Base-by-base conservation (phyloP, 2,888 invertebrate species). In the Eudasyphora cyanicolor region DNA sequence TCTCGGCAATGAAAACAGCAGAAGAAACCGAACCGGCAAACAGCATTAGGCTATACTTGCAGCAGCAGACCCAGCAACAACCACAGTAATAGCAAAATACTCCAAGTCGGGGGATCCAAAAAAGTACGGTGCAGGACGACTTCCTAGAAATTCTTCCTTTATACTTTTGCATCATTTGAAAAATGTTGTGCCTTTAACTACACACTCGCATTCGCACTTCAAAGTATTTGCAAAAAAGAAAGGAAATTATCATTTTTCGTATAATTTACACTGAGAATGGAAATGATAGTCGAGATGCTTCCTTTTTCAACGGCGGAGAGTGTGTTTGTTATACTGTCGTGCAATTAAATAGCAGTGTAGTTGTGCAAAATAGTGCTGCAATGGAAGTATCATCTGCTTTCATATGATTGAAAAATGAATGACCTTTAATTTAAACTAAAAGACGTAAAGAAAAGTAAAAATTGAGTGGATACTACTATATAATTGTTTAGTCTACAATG, bases 211-310 rank as follows among this genome's bases (percentile, higher is more conserved):
- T 24, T 35, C 38, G 38, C 10, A 60, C 60, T 60, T 60, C 27
- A 29, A 38, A 35, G 1, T 35, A 35, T 24, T 17, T 54, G n/a
- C n/a, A 54, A 49, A 60, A 24, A 54, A 78, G 57, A 29, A n/a
- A 51, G 45, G 5, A 78, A 64, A 82, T 82, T 82, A 77, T 70
- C 38, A 77, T 82, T 78, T 78, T 75, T 57, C 35, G 60, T 75
- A 70, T 57, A 81, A 78, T 75, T 78, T 78, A 24, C 71, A 82
- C 70, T 54, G 29, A 57, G 73, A 77, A 69, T 75, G 29, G 21
- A 77, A 82, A 74, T 67, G 42, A 77, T 51, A 32, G 35, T 69
- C 42, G 67, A 42, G 42, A 42, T 67, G 42, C 21, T 42, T 21
- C 42, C 21, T 42, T 67, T 67, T 27, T 14, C 32, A 17, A 49